phyloP scores from a whole-genome alignment of 2,113 vertebrate species.

The Nothocercus nigrocapillus region DNA sequence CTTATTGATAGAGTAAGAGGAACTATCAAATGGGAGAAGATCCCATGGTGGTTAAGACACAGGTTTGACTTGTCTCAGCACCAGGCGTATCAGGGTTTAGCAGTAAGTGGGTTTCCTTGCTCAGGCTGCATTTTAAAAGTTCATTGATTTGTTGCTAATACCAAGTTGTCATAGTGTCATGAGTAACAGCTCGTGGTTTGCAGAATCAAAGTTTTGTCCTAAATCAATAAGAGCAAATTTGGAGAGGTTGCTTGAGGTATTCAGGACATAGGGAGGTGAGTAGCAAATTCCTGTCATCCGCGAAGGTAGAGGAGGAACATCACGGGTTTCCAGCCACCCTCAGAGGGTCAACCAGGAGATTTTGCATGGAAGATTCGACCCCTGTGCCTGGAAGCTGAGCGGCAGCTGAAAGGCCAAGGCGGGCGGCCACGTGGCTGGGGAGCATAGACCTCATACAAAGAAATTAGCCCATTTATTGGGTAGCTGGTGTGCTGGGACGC shows the following conservation, averaged over 20 bases:
- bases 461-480: slow-evolving; percentile 23
- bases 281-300: background rate
- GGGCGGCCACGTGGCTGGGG: background rate
- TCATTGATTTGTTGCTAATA: slow-evolving; percentile 86
- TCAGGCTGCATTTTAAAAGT: slow-evolving; percentile 78
- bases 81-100: slow-evolving; percentile 76
- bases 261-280: background rate
- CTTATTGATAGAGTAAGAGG: slow-evolving; percentile 73
- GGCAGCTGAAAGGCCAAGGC: background rate
- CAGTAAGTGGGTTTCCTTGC: slow-evolving; percentile 74
- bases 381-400: background rate
- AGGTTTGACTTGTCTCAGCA: slow-evolving; percentile 72
- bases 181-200: slow-evolving; percentile 76
- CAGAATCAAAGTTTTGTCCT: slow-evolving; percentile 81
- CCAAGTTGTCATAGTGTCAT: slow-evolving; percentile 82
- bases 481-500: background rate
- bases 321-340: background rate
- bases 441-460: background rate
- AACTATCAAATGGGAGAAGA: slow-evolving; percentile 75
- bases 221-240: slow-evolving; percentile 79
- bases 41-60: slow-evolving; percentile 81
- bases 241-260: slow-evolving; percentile 61
- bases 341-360: background rate
- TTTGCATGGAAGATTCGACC: background rate
- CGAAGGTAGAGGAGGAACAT: background rate